A percentile compares a stretch with the other conserved stretches of the same genome.
Evolutionary conservation across 1,140 invertebrate species (phyloP).

Genomic region (Antheraea pernyi): DNA sequence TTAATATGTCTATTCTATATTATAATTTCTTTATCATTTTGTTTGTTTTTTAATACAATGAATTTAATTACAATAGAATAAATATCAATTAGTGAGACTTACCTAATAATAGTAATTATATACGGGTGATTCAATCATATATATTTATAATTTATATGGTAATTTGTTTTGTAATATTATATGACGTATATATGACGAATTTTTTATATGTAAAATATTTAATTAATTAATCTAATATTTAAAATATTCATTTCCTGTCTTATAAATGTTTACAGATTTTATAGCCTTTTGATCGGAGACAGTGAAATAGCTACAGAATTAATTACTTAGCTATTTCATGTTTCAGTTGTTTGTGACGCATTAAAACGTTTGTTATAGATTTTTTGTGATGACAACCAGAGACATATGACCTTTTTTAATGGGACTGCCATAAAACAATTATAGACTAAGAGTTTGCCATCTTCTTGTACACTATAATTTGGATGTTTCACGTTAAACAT

Average conservation of each 20-base stretch:
- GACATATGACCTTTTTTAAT: no score
- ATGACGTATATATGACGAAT: conserved; percentile 34
- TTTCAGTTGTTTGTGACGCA: no score
- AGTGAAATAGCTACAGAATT: background rate
- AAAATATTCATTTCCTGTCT: conserved; percentile 9
- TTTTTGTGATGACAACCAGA: no score
- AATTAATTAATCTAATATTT: conserved; percentile 23
- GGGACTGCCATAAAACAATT: no score
- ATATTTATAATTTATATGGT: conserved; percentile 20
- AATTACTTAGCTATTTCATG: no score
- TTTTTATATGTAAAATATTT: conserved; percentile 23
- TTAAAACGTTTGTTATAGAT: no score
- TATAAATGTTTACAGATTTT: background rate
- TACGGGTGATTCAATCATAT: conserved; percentile 71
- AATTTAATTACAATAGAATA: conserved; percentile 52
- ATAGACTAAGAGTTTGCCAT: no score
- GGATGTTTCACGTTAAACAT: no score
- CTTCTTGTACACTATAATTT: no score
- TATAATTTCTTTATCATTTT: conserved; percentile 5
- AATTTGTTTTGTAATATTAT: background rate
- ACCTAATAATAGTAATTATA: conserved; percentile 59
- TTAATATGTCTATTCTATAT: no score
- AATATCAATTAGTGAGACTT: conserved; percentile 71
- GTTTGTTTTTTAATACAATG: conserved; percentile 7
- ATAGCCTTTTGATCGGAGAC: background rate